Evolutionary conservation across 1,140 invertebrate species (phyloP).

Genomic region (Drosophila mauritiana): DNA sequence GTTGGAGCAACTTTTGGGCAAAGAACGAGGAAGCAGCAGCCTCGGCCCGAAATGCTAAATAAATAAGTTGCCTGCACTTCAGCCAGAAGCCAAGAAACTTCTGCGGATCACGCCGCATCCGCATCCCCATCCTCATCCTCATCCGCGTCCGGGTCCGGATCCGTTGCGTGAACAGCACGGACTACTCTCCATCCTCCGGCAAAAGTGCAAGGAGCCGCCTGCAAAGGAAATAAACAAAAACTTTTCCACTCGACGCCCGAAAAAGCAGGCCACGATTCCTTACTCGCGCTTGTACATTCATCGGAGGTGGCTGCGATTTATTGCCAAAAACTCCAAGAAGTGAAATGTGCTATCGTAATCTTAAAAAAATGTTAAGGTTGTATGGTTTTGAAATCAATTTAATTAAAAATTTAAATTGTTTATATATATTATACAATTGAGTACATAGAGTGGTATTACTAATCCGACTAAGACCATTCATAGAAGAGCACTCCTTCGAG

Average conservation of each 20-base stretch:
- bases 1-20: constrained; percentile 24
- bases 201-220: constrained; percentile 16
- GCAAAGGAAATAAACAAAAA: constrained; percentile 50
- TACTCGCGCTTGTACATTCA: constrained; percentile 9
- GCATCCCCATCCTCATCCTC: too few relatives aligned
- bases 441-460: too few relatives aligned
- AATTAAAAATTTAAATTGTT: too few relatives aligned
- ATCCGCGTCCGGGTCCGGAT: constrained; percentile 12
- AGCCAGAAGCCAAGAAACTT: constrained; percentile 33
- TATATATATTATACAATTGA: too few relatives aligned
- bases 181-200: constrained; percentile 3
- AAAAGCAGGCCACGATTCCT: constrained; percentile 25
- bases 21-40: constrained; percentile 2
- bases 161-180: constrained; percentile 14
- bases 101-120: constrained; percentile 11
- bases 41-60: constrained; percentile 34
- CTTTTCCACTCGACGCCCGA: constrained; percentile 25
- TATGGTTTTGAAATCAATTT: too few relatives aligned
- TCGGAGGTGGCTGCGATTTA: constrained; percentile 10
- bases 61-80: constrained; percentile 51
- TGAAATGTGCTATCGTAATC: too few relatives aligned
- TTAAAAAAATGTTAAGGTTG: too few relatives aligned
- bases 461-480: neutral
- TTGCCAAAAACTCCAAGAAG: neutral
- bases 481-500: neutral